A percentile compares a stretch with the other conserved stretches of the same genome.
These are phyloP conservation scores for Halcyon leucocephala DNA, from an alignment of 2,797 vertebrate genomes.

Conservation along the genomic window DNA sequence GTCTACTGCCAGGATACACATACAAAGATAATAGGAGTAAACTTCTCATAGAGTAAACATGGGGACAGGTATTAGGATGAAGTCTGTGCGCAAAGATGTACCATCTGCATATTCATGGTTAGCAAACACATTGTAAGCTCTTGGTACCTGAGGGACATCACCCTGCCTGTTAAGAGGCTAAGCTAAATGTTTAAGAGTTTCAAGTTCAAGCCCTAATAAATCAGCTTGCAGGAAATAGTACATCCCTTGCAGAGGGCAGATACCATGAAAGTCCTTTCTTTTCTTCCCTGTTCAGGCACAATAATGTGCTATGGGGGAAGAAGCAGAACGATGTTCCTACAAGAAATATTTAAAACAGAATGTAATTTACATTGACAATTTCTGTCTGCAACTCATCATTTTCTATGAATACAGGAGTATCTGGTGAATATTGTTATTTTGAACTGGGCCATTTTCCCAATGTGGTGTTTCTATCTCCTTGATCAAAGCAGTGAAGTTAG, in stretches of 20 bases:
- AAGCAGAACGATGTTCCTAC: not conserved
- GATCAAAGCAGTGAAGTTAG: not conserved
- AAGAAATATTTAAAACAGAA: not conserved
- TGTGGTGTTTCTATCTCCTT: not conserved
- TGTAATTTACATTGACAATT: not conserved
- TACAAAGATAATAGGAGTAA: not conserved
- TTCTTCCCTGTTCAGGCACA: not conserved
- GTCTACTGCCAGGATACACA: not conserved
- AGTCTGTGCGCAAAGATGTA: not conserved
- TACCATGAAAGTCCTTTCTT: not conserved
- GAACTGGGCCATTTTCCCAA: not conserved
- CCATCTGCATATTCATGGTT: not conserved
- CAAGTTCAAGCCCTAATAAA: not conserved
- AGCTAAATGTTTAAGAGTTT: not conserved
- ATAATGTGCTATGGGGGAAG: not conserved
- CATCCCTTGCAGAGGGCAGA: not conserved
- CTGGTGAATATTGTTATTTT: not conserved
- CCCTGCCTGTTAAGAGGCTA: not conserved
- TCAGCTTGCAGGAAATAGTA: not conserved
- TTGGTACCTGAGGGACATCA: rapidly evolving
- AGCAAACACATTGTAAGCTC: not conserved
- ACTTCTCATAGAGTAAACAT: not conserved
- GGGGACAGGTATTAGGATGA: not conserved
- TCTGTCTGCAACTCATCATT: not conserved
- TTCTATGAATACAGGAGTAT: not conserved